These are phyloP conservation scores for Pogonophryne albipinna DNA, from an alignment of 2,797 vertebrate genomes.

Conservation along the genomic window DNA sequence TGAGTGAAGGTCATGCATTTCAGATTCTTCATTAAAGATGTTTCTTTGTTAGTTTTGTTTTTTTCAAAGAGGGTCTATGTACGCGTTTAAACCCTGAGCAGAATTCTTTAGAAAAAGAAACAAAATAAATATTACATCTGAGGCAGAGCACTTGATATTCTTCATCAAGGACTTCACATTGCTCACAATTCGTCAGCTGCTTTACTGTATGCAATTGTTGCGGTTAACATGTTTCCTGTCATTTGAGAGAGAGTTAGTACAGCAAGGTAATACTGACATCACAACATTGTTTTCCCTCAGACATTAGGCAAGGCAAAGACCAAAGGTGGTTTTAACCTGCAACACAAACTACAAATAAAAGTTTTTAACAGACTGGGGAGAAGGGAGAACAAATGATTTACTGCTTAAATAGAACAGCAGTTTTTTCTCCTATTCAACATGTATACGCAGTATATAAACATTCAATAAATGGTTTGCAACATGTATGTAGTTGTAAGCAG, in stretches of 20 bases:
- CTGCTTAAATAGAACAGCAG: background rate
- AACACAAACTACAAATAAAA: background rate
- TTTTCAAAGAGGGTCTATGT: conserved; percentile 52
- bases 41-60: conserved; percentile 2
- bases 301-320: conserved; percentile 15
- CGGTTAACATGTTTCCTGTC: background rate
- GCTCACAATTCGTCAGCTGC: conserved; percentile 4
- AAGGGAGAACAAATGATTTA: background rate
- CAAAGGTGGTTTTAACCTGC: conserved; percentile 10
- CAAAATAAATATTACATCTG: conserved; percentile 10
- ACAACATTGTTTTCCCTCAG: background rate
- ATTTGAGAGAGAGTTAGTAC: background rate
- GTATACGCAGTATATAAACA: background rate
- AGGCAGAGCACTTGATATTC: background rate
- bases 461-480: background rate
- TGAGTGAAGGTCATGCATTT: conserved; percentile 61
- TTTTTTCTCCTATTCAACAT: background rate
- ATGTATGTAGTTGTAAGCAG: background rate
- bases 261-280: background rate
- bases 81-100: conserved; percentile 76
- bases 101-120: conserved; percentile 45
- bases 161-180: conserved; percentile 16
- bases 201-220: background rate
- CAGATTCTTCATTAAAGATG: conserved; percentile 20
- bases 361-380: background rate